A percentile compares a stretch with the other conserved stretches of the same genome.
These are phyloP conservation scores for Garra rufa DNA, from an alignment of 2,113 vertebrate genomes.

Conservation along the genomic window DNA sequence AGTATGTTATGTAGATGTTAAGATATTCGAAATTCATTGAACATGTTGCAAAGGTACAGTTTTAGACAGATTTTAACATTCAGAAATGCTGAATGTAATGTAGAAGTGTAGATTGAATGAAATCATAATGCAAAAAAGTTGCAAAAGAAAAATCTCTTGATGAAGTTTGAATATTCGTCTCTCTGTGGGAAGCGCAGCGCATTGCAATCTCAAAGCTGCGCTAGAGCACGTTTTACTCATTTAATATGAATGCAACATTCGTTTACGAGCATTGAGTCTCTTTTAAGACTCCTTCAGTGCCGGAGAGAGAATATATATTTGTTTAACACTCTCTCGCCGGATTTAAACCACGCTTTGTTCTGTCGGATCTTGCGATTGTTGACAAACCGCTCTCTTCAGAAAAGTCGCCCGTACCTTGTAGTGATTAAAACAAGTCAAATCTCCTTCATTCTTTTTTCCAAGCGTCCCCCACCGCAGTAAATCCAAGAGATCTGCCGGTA, in stretches of 20 bases:
- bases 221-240: background rate
- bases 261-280: background rate
- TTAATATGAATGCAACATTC: background rate
- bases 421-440: conserved; percentile 46
- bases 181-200: background rate
- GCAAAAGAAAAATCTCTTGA: background rate
- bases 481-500: conserved; percentile 42
- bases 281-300: background rate
- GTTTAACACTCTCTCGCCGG: conserved; percentile 3
- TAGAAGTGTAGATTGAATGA: background rate
- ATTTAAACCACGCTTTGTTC: conserved; percentile 32
- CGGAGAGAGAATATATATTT: background rate
- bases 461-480: conserved; percentile 29
- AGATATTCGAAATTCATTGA: background rate
- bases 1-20: background rate
- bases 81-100: background rate
- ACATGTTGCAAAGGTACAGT: background rate
- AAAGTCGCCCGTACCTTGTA: conserved; percentile 31
- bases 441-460: conserved; percentile 21
- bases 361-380: conserved; percentile 25
- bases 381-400: conserved; percentile 45
- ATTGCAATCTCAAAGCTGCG: background rate
- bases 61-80: background rate
- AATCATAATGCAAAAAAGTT: background rate
- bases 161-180: conserved; percentile 8